Percentiles rank a stretch among this genome's conserved stretches.
These are phyloP conservation scores for Vimba vimba DNA, from an alignment of 2,113 vertebrate species.

Conservation along the genomic window DNA sequence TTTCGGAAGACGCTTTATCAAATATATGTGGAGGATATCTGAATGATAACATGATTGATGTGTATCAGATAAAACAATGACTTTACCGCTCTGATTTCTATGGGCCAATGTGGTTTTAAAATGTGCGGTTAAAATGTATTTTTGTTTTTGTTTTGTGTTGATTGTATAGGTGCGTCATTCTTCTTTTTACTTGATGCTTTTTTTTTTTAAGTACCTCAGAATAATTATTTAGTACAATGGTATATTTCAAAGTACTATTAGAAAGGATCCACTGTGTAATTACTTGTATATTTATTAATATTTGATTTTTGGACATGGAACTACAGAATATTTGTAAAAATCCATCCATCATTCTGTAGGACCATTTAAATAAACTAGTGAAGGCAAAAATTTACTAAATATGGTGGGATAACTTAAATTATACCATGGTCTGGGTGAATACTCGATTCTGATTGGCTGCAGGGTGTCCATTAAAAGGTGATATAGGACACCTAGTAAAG, in stretches of 20 bases:
- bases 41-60: constrained; percentile 56
- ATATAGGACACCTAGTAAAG: too few relatives aligned
- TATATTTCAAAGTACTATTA: not conserved
- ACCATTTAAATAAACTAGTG: not conserved
- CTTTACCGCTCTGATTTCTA: constrained; percentile 7
- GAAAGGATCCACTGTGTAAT: not conserved
- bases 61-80: constrained; percentile 56
- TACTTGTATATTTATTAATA: not conserved
- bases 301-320: not conserved
- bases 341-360: not conserved
- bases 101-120: not conserved
- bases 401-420: not conserved
- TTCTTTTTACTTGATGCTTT: not conserved
- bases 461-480: too few relatives aligned
- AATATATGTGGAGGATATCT: constrained; percentile 55
- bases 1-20: constrained; percentile 56
- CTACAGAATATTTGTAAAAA: not conserved
- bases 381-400: not conserved
- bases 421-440: too few relatives aligned
- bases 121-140: not conserved
- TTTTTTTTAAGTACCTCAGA: not conserved
- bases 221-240: not conserved
- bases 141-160: not conserved
- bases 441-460: too few relatives aligned
- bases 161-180: not conserved